A percentile compares a stretch with the other conserved stretches of the same genome.
Evolutionary conservation across 2,888 invertebrate genomes (phyloP).

Genomic region (Troides aeacus): DNA sequence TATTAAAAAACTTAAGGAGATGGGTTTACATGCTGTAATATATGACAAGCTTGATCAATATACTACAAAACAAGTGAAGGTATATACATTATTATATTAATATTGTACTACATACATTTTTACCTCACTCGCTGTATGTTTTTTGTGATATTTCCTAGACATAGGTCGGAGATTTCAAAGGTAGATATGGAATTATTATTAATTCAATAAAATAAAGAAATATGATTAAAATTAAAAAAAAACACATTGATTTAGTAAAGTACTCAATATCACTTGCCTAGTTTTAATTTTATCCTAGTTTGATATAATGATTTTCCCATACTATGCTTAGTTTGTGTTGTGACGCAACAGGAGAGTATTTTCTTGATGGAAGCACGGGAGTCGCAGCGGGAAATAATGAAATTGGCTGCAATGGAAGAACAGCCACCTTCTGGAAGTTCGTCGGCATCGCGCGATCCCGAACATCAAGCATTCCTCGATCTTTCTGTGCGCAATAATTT

Average conservation of each 20-base stretch:
- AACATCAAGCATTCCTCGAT: constrained; percentile 48
- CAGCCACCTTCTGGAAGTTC: constrained; percentile 38
- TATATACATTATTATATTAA: constrained; percentile 37
- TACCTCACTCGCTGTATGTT: too few species aligned
- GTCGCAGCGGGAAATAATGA: constrained; percentile 83
- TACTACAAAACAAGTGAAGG: constrained; percentile 84
- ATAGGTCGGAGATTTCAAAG: too few species aligned
- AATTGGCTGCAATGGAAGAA: constrained; percentile 52
- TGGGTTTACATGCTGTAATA: constrained; percentile 97
- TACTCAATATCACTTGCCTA: not conserved
- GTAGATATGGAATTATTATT: too few species aligned
- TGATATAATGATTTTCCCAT: constrained; percentile 6
- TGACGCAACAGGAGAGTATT: constrained; percentile 84
- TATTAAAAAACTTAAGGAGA: constrained; percentile 90
- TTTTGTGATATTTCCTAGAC: too few species aligned
- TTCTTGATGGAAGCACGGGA: constrained; percentile 89
- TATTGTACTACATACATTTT: not conserved
- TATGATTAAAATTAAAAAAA: too few species aligned
- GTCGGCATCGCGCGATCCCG: constrained; percentile 34
- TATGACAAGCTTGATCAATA: constrained; percentile 95
- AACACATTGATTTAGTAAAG: too few species aligned
- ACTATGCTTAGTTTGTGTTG: constrained; percentile 33
- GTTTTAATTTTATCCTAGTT: constrained; percentile 1
- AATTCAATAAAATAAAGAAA: too few species aligned
- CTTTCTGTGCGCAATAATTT: constrained; percentile 50